These are phyloP conservation scores for Hypotaenidia philippensis DNA, from an alignment of 2,797 vertebrate species.

Conservation along the genomic window DNA sequence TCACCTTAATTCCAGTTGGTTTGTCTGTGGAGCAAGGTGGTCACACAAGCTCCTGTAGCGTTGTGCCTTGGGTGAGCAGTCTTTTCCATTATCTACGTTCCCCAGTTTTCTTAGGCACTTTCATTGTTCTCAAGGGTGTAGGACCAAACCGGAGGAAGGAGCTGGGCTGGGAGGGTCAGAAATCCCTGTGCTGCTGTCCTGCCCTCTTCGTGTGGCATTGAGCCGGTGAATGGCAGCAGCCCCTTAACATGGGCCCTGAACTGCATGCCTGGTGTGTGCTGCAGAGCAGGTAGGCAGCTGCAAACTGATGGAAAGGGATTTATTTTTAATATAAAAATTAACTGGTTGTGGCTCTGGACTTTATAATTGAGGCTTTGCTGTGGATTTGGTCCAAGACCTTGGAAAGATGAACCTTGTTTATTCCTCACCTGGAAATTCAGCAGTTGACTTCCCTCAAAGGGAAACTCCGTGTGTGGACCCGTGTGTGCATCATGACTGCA, in stretches of 20 bases:
- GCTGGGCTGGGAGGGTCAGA: background rate
- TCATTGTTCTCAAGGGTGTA: background rate
- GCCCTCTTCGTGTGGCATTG: background rate
- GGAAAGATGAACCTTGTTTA: background rate
- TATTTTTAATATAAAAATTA: background rate
- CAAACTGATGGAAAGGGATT: background rate
- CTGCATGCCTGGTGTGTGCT: fast-evolving
- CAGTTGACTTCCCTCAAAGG: background rate
- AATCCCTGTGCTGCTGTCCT: background rate
- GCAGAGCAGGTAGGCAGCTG: background rate
- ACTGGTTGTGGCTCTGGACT: background rate
- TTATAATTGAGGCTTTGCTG: background rate
- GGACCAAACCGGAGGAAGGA: background rate
- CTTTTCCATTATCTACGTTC: background rate
- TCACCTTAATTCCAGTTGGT: background rate
- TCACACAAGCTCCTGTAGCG: fast-evolving
- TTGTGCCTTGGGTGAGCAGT: fast-evolving
- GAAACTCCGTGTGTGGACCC: background rate
- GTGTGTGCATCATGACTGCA: fast-evolving
- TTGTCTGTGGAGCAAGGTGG: background rate
- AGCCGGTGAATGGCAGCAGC: background rate
- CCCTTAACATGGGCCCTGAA: fast-evolving
- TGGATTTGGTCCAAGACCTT: background rate
- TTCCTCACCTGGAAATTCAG: background rate
- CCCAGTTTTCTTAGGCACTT: background rate